A percentile compares a stretch with the other conserved stretches of the same genome.
Conservation (phyloP, 2,888 invertebrate species). For the Megaustenia siamemsis region DNA sequence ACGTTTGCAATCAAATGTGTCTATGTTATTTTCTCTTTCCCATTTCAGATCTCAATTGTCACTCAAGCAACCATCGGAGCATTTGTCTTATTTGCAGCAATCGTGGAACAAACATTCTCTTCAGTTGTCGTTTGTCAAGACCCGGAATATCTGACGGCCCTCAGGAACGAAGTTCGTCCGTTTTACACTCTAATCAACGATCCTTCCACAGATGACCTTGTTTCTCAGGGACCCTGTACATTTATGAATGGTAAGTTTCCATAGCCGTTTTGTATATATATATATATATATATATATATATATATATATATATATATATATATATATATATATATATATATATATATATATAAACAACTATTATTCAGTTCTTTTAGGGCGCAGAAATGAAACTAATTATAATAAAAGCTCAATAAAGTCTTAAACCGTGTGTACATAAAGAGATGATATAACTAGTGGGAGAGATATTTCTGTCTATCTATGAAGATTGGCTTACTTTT, state of each 20-base stretch:
- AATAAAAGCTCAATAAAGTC: too few species aligned
- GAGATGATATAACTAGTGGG: too few species aligned
- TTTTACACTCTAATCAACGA: not conserved
- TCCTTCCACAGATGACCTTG: not conserved
- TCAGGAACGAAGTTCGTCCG: constrained; percentile 1
- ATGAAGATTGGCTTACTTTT: too few species aligned
- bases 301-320: too few species aligned
- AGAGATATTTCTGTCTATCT: too few species aligned
- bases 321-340: too few species aligned
- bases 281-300: too few species aligned
- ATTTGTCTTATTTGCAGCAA: not conserved
- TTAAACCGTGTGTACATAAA: too few species aligned
- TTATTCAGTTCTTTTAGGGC: too few species aligned
- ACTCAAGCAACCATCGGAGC: not conserved
- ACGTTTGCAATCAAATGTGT: not conserved
- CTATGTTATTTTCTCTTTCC: not conserved
- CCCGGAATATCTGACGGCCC: not conserved
- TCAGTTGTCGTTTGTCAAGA: not conserved
- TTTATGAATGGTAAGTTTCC: not conserved
- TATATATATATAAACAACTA: too few species aligned
- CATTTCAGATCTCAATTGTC: not conserved
- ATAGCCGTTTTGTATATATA: too few species aligned
- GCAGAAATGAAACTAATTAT: too few species aligned
- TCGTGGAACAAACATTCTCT: not conserved
- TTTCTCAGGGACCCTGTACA: constrained; percentile 5